These are phyloP conservation scores for Encarsia formosa DNA, from an alignment of 2,888 invertebrate genomes.

Conservation along the genomic window DNA sequence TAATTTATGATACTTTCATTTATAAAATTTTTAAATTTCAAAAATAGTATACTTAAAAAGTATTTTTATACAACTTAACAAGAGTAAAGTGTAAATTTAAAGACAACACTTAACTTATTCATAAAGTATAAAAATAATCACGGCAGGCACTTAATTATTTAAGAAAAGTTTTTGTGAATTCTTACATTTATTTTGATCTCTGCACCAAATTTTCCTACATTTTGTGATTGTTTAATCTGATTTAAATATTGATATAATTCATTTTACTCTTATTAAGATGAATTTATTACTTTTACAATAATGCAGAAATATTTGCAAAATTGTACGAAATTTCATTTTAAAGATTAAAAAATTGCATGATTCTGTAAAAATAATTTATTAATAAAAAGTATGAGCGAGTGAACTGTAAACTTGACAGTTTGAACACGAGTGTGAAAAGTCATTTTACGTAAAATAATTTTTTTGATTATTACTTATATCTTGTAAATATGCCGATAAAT, in stretches of 20 bases:
- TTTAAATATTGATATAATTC: conserved; percentile 3
- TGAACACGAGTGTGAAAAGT: conserved; percentile 20
- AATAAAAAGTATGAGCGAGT: conserved; percentile 14
- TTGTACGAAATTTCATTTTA: conserved; percentile 15
- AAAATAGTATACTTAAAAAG: conserved; percentile 10
- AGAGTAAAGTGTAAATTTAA: too few relatives aligned
- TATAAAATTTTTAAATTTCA: too few relatives aligned
- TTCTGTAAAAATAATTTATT: conserved; percentile 22
- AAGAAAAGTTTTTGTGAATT: too few relatives aligned
- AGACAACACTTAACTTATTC: too few relatives aligned
- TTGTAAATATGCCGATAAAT: conserved; percentile 28
- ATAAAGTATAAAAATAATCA: too few relatives aligned
- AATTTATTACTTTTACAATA: conserved; percentile 6
- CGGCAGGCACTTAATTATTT: too few relatives aligned
- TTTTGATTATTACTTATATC: conserved; percentile 21
- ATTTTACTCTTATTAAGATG: conserved; percentile 19
- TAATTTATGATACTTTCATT: too few relatives aligned
- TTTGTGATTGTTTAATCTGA: conserved; percentile 12
- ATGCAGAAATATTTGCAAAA: conserved; percentile 8
- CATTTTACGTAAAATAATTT: conserved; percentile 22
- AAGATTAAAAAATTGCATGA: conserved; percentile 22
- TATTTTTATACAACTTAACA: conserved; percentile 14
- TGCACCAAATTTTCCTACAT: conserved; percentile 12
- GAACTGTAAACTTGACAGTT: conserved; percentile 13
- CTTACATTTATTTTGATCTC: conserved; percentile 7